Base-by-base conservation (phyloP, 2,888 invertebrate species). In the Drosophila tripunctata region DNA sequence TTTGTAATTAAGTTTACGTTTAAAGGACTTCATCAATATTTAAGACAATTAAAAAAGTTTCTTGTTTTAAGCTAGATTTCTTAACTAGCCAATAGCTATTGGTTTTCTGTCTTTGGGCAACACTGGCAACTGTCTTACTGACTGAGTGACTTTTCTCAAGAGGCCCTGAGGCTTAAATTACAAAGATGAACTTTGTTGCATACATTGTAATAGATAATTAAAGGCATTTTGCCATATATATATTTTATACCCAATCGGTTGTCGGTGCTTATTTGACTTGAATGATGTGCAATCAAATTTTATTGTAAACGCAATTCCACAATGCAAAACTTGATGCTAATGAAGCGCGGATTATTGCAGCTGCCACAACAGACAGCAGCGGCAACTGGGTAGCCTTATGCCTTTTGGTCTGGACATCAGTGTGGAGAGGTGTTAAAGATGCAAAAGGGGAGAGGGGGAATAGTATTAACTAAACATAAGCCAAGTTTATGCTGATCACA, bases 241-340 rank as follows among this genome's bases (percentile, higher is more conserved):
- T 74, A 69, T 61, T 69, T 73, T 73, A 73, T 73, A 61, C 17
- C 54, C 52, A 35, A 57, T n/a, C n/a, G n/a, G n/a, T n/a, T 48
- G 71, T 55, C 56, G 68, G 60, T 56, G 48, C 52, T 57, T 79
- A 66, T 77, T 71, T 75, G 58, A 64, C 68, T 51, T 72, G 65
- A 72, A 73, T 75, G 62, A 54, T 52, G 65, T 47, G 67, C 80
- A 78, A 81, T 81, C 67, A 84, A 68, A 74, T 75, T 79, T 80
- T 80, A 84, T n/a, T 81, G 78, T 64, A 74, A 81, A 62, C 73
- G 65, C 75, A 57, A 71, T 71, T 74, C 71, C 56, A 74, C 77
- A 68, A 78, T 70, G 70, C 80, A 70, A 75, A 80, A 78, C 15
- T 54, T 41, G 65, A 84, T 81, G 80, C 80, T 81, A 81, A 84